These are phyloP conservation scores for Protonibea diacanthus DNA, from an alignment of 2,797 vertebrate genomes.

Conservation along the genomic window DNA sequence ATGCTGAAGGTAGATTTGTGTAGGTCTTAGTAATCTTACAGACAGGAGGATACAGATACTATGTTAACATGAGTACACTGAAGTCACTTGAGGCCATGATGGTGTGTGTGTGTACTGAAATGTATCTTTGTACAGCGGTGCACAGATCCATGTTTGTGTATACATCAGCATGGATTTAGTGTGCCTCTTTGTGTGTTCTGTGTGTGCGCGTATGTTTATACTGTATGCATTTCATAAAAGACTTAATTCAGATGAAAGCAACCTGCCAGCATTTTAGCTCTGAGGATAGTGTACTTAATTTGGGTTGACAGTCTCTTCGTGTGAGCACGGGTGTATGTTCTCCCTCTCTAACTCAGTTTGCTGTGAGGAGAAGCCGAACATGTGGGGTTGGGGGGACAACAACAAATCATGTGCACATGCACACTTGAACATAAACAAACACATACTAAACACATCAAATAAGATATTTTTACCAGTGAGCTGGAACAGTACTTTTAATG, in stretches of 20 bases:
- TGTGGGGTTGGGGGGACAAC: conserved; percentile 14
- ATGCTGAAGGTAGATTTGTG: conserved; percentile 3
- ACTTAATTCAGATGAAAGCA: conserved; percentile 39
- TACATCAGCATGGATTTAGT: conserved; percentile 15
- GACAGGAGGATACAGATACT: not conserved
- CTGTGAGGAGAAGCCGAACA: conserved; percentile 8
- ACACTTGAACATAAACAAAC: conserved; percentile 16
- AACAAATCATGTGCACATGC: conserved; percentile 23
- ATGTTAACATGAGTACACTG: conserved; percentile 13
- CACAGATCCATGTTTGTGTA: conserved; percentile 13
- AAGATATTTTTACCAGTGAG: not conserved
- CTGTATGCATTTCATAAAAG: conserved; percentile 25
- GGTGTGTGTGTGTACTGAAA: not conserved
- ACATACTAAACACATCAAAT: conserved; percentile 21
- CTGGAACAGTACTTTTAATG: conserved; percentile 1
- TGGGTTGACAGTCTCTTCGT: conserved; percentile 40
- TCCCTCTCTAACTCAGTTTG: too few species aligned
- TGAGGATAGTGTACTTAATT: conserved; percentile 36
- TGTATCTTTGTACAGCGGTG: not conserved
- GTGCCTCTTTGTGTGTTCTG: conserved; percentile 21
- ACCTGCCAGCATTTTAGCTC: conserved; percentile 33
- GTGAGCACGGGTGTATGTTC: conserved; percentile 39
- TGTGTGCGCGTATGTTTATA: conserved; percentile 23
- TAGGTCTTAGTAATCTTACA: conserved; percentile 10
- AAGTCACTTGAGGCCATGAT: conserved; percentile 2